Conservation (phyloP, 1,140 invertebrate species). For the Drosophila chauvacae region DNA sequence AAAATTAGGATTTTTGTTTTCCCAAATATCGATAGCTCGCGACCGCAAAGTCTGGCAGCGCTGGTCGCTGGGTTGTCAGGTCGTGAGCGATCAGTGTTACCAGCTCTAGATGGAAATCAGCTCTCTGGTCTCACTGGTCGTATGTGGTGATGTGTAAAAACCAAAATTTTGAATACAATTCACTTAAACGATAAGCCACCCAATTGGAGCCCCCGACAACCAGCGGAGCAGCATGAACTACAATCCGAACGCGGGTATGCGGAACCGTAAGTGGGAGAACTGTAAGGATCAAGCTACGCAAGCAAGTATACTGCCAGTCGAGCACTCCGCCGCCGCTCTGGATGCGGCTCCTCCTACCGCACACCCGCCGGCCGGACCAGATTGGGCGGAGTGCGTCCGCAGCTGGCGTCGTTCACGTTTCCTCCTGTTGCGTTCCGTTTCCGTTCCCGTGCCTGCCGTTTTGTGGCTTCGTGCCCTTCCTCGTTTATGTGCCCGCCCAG, state of each 20-base stretch:
- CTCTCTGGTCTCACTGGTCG: neutral
- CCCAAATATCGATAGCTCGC: too few relatives aligned
- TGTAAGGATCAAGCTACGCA: constrained; percentile 79
- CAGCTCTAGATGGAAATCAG: too few relatives aligned
- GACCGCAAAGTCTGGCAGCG: too few relatives aligned
- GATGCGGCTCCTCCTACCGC: neutral
- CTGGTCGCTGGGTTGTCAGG: too few relatives aligned
- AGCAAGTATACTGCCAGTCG: constrained; percentile 71
- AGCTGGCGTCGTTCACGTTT: constrained; percentile 27
- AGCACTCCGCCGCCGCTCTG: constrained; percentile 24
- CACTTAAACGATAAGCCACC: constrained; percentile 12
- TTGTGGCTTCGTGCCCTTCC: neutral
- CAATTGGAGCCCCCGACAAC: constrained; percentile 1
- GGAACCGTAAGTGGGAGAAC: constrained; percentile 85
- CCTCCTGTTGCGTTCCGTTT: constrained; percentile 19
- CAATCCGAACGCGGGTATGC: constrained; percentile 85
- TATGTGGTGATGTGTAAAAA: constrained; percentile 50
- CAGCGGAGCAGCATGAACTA: constrained; percentile 76
- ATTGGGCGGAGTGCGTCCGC: constrained; percentile 16
- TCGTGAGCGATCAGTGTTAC: too few relatives aligned
- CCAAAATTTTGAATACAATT: constrained; percentile 31
- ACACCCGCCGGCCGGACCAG: constrained; percentile 19
- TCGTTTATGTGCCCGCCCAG: constrained; percentile 10
- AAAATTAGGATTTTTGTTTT: too few relatives aligned
- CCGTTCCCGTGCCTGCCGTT: constrained; percentile 6